Base-by-base conservation (phyloP, 2,888 invertebrate genomes). In the Chymomyza procnemis region DNA sequence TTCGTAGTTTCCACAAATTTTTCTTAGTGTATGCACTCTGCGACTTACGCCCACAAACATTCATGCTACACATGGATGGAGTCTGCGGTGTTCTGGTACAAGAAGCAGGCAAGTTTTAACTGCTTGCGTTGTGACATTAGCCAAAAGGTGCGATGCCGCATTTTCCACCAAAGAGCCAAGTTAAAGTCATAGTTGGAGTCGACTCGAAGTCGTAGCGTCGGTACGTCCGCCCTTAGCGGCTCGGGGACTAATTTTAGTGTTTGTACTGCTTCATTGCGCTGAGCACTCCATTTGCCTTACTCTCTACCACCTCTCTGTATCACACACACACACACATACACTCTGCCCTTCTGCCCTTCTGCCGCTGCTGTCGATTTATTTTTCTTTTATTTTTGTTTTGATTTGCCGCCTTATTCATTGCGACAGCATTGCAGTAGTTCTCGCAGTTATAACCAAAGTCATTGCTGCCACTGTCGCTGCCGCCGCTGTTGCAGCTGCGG, bases 391-490 rank as follows among this genome's bases (percentile, higher is more conserved):
- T 83, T 83, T 86, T 83, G 85, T 85, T 83, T 86, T 83, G 87
- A 85, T 83, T 86, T 83, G 85, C 87, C 82, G 87, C 82, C 86
- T 86, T 82, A 85, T 85, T 86, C 87, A 86, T 82, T 82, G 85
- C 82, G 87, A 83, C 82, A 79, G 85, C 82, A 83, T 86, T 83
- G 87, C 87, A 83, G 82, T 86, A 82, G 82, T 83, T 79, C 77
- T 79, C 80, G 81, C 75, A 74, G 67, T 67, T 41, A 41, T 41
- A 41, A 12, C 34, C 34, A 12, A 12, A 41, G 34, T 41, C 34
- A 41, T 41, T 41, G 34, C 34, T 41, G 34, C 34, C 6, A 12
- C 26, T 26, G 26, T 26, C 26, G 26, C 26, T 6, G 26, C 26
- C 8, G 26, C 6, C 6, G 26, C 26, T 26, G 26, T 8, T 8